phyloP scores from a whole-genome alignment of 2,113 vertebrate species.

The Aleadryas rufinucha region DNA sequence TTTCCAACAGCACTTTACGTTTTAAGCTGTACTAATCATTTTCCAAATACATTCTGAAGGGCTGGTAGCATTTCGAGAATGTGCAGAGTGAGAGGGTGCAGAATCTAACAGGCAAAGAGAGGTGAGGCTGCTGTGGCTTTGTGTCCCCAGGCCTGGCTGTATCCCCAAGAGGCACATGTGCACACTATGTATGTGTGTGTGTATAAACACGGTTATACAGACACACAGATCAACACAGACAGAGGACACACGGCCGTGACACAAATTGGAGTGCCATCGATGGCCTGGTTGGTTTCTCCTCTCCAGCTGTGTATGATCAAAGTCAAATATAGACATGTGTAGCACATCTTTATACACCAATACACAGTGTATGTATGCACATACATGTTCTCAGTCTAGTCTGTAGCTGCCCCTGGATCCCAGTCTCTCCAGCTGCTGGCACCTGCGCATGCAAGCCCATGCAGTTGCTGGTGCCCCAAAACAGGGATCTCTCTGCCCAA shows the following conservation, averaged over 20 bases:
- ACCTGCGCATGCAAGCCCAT: background rate
- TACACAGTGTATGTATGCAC: no score
- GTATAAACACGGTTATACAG: background rate
- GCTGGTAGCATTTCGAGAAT: background rate
- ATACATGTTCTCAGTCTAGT: background rate
- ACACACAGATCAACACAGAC: background rate
- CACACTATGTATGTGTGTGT: fast-evolving
- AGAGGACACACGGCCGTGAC: background rate
- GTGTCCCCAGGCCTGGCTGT: background rate
- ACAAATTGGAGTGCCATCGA: background rate
- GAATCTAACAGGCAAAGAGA: background rate
- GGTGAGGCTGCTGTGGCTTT: background rate
- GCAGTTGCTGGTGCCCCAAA: background rate
- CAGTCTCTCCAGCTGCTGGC: background rate
- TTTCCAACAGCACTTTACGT: background rate
- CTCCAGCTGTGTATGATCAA: background rate
- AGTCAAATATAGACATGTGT: background rate
- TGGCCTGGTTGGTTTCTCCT: background rate
- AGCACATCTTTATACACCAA: background rate
- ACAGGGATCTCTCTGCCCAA: background rate
- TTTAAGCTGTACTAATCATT: background rate
- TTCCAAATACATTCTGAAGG: background rate
- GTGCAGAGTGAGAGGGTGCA: background rate
- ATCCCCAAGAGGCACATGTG: fast-evolving
- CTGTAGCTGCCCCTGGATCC: background rate